phyloP scores from a whole-genome alignment of 2,888 invertebrate species.

The Hipparchia sbordonii region DNA sequence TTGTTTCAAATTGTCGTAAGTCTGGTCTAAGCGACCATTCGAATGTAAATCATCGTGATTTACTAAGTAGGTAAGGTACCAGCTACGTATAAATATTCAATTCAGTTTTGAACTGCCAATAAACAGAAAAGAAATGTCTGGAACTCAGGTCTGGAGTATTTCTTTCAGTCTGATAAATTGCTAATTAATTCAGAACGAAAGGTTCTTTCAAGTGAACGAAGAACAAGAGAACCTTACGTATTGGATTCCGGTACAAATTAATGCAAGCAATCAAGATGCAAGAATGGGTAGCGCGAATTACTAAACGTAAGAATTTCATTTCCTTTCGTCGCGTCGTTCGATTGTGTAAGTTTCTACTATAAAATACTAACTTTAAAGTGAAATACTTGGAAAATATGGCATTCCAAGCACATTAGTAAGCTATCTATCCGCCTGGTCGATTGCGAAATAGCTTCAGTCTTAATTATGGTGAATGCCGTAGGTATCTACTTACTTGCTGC shows the following conservation, averaged over 20 bases:
- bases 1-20: too few relatives aligned
- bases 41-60: too few relatives aligned
- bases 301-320: slow-evolving; percentile 18
- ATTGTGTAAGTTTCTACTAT: slow-evolving; percentile 4
- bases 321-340: neutral
- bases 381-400: neutral
- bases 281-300: neutral
- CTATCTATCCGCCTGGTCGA: too few relatives aligned
- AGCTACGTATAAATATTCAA: too few relatives aligned
- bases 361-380: neutral
- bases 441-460: too few relatives aligned
- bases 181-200: slow-evolving; percentile 7
- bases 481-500: too few relatives aligned
- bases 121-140: neutral
- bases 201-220: neutral
- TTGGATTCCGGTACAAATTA: slow-evolving; percentile 11
- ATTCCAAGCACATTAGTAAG: too few relatives aligned
- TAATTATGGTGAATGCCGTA: too few relatives aligned
- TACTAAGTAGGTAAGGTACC: too few relatives aligned
- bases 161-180: neutral
- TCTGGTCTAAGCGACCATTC: too few relatives aligned
- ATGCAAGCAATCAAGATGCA: slow-evolving; percentile 16
- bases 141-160: neutral
- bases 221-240: neutral
- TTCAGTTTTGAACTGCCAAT: neutral